Base-by-base conservation (phyloP, 1,140 invertebrate genomes). In the Meloidogyne hapla region DNA sequence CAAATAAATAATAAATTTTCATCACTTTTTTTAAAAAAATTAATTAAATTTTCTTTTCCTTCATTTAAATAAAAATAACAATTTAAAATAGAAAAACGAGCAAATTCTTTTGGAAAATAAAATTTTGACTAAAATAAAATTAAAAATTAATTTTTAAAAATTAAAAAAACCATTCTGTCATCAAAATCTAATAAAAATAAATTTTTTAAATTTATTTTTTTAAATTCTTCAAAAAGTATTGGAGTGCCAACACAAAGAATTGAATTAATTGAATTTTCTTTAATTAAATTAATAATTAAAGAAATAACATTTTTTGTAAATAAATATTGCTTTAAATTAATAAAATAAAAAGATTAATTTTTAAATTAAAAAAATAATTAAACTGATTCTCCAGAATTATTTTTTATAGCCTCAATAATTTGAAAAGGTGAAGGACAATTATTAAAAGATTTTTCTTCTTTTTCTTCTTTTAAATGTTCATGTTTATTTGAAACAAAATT, bases 81-180 rank as follows among this genome's bases (percentile, higher is more conserved):
- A 26, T 33, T 38, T 21, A 78, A 75, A 79, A 78, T 78, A 28
- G 67, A 75, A 64, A 75, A 78, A 23, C 77, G 77, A 26, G 77
- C 77, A 66, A 78, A 78, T 66, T 78, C 76, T 28, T 23, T 8
- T 1, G 76, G 28, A 63, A 21, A 12, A 40, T 78, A 79, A 18
- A 78, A 78, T 23, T 28, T 26, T 42, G 77, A 48, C 77, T 80
- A 13, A 23, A 78, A 80, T n/a, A n/a, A 42, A 48, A 26, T 74
- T 74, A 74, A 26, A 21, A 63, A 40, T 0, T 48, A 66, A 67
- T 65, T 33, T 15, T 13, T 0, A 65, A 42, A 18, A 9, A 18
- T 33, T 2, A 28, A 77, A 75, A 28, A 45, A 45, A 78, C 77
- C 40, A 78, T 25, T 79, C 77, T 21, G 23, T 78, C 76, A 68